Conservation (phyloP, 2,888 invertebrate genomes). For the Ashinkailepas kermadecensis region DNA sequence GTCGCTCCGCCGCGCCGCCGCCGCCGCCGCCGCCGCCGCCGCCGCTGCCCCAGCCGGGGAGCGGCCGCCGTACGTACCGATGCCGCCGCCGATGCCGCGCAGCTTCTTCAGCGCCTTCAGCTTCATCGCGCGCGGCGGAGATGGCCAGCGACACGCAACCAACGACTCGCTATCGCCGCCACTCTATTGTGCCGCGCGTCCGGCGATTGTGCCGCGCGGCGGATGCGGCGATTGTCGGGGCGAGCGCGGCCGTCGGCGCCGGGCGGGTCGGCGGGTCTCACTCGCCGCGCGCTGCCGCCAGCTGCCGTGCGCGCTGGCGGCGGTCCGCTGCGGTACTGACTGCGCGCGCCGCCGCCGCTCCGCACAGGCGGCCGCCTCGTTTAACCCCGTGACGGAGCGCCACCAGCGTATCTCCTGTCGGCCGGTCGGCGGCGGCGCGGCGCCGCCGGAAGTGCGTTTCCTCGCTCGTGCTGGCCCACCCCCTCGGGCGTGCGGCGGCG, state of each 20-base stretch:
- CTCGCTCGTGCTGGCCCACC: background rate
- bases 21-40: background rate
- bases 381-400: conserved; percentile 14
- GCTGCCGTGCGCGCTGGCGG: background rate
- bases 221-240: background rate
- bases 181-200: background rate
- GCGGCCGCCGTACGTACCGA: background rate
- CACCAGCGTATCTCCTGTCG: background rate
- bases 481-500: background rate
- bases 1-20: background rate
- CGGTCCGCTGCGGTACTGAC: background rate
- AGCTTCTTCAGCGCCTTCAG: conserved; percentile 19
- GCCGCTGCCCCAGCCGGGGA: background rate
- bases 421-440: background rate
- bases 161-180: too few relatives aligned
- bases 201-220: background rate
- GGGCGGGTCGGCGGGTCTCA: background rate
- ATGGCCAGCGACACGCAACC: background rate
- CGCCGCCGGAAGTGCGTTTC: conserved; percentile 14
- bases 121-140: background rate
- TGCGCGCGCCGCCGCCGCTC: background rate
- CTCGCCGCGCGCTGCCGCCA: too few relatives aligned
- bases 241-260: background rate
- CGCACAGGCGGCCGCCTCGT: conserved; percentile 5
- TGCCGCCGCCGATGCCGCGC: background rate